A percentile compares a stretch with the other conserved stretches of the same genome.
Evolutionary conservation across 2,888 invertebrate species (phyloP).

Genomic region (Crematogaster levior): DNA sequence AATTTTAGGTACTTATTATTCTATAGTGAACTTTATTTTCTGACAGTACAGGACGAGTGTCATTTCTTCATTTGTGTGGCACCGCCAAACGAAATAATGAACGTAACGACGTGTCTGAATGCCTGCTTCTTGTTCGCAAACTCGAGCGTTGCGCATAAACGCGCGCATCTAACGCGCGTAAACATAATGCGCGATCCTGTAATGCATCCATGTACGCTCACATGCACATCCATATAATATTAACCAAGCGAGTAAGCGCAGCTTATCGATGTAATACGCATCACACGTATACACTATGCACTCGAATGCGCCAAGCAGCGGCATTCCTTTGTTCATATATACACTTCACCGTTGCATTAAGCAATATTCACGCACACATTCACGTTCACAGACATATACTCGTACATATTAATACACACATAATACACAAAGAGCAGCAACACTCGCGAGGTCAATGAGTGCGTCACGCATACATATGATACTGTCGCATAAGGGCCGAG

Average conservation of each 20-base stretch:
- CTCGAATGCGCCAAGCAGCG: slow-evolving; percentile 40
- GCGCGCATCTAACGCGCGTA: slow-evolving; percentile 43
- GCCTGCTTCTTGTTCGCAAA: slow-evolving; percentile 27
- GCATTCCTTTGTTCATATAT: slow-evolving; percentile 47
- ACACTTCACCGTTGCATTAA: slow-evolving; percentile 40
- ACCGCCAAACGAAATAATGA: background rate
- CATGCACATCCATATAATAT: slow-evolving; percentile 48
- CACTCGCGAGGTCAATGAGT: slow-evolving; percentile 30
- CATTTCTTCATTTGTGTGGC: background rate
- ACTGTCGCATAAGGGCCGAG: background rate
- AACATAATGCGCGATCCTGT: slow-evolving; percentile 49
- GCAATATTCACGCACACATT: slow-evolving; percentile 10
- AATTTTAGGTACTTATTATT: background rate
- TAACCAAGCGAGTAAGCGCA: slow-evolving; percentile 42
- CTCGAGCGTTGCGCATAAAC: slow-evolving; percentile 43
- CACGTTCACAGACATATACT: background rate
- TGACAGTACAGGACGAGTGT: background rate
- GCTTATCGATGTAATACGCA: slow-evolving; percentile 53
- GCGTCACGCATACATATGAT: slow-evolving; percentile 36
- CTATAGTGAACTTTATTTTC: background rate
- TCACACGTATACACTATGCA: slow-evolving; percentile 31
- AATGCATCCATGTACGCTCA: slow-evolving; percentile 40
- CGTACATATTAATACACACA: background rate
- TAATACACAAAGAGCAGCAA: slow-evolving; percentile 14
- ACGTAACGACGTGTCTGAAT: slow-evolving; percentile 21